These are phyloP conservation scores for Belgica antarctica DNA, from an alignment of 2,888 invertebrate genomes.

Conservation along the genomic window DNA sequence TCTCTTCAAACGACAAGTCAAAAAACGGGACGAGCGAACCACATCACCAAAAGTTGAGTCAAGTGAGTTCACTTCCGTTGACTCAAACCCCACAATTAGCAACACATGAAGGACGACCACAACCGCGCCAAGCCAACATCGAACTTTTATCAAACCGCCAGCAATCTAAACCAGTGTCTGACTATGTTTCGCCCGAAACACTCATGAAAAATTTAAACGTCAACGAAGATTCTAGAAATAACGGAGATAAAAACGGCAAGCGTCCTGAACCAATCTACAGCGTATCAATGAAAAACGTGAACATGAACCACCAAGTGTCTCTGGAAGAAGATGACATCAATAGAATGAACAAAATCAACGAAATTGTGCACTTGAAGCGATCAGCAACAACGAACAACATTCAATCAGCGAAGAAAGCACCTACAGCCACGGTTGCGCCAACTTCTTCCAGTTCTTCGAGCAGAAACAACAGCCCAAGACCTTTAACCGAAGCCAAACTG, in stretches of 20 bases:
- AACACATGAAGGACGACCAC: slow-evolving; percentile 51
- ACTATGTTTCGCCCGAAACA: slow-evolving; percentile 48
- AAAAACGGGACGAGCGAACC: background rate
- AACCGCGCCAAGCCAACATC: slow-evolving; percentile 55
- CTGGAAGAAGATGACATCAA: slow-evolving; percentile 45
- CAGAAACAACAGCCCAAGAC: slow-evolving; percentile 63
- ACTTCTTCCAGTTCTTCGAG: slow-evolving; percentile 56
- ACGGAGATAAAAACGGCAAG: background rate
- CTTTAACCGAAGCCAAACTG: slow-evolving; percentile 61
- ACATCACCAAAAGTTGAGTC: slow-evolving; percentile 51
- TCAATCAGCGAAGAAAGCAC: slow-evolving; percentile 57
- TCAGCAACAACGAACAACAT: slow-evolving; percentile 47
- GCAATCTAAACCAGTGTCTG: slow-evolving; percentile 37
- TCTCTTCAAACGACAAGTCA: too few species aligned
- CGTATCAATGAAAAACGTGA: slow-evolving; percentile 45
- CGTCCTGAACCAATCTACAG: slow-evolving; percentile 50
- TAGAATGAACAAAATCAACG: background rate
- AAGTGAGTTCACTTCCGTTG: slow-evolving; percentile 53
- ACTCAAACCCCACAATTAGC: slow-evolving; percentile 46
- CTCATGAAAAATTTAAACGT: slow-evolving; percentile 45
- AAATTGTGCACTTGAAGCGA: slow-evolving; percentile 45
- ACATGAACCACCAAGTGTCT: background rate
- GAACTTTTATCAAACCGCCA: slow-evolving; percentile 52
- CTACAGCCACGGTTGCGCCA: slow-evolving; percentile 49
- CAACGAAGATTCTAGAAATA: slow-evolving; percentile 43